Base-by-base conservation (phyloP, 2,113 vertebrate genomes). In the Pelodiscus sinensis region DNA sequence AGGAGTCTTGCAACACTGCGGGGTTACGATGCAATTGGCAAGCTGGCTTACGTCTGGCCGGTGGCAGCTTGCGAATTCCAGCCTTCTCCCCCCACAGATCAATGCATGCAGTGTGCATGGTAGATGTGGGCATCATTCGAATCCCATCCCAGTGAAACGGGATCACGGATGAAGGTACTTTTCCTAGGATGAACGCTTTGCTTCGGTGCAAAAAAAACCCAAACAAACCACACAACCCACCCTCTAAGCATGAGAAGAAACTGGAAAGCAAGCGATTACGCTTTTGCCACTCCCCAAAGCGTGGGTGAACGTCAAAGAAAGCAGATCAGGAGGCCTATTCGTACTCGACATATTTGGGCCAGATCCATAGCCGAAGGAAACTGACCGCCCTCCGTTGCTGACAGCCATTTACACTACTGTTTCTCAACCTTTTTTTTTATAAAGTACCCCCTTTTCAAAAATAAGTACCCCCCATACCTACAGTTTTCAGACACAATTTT, bases 341-440 rank as follows among this genome's bases (percentile, higher is more conserved):
- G 56, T 22, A 78, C 12, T 7, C 90, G 0, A 1, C 0, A 58
- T 15, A 2, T 90, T 55, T 54, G 55, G 50, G 24, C 4, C 56
- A n/a, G 58, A 87, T 62, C 0, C 5, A 21, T 3, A 35, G 6
- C 3, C 13, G 31, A 2, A 65, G 93, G 52, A 78, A 92, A 77
- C 0, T 24, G 54, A 15, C 31, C 84, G 9, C 2, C 8, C 52
- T n/a, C 11, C 3, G 4, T 9, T 5, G 21, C 2, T 14, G 8
- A 13, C 56, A 3, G 19, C 31, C 6, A 31, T 90, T 90, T 16
- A 31, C 80, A 75, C 1, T 73, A 35, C 9, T 7, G 31, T 44
- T 44, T 44, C 44, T 44, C 44, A 44, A 44, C 44, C 44, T 44
- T 44, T 44, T 44, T 44, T 44, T 44, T 44, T 44, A 44, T 44